phyloP scores from a whole-genome alignment of 2,113 vertebrate genomes.

The Eolophus roseicapilla region DNA sequence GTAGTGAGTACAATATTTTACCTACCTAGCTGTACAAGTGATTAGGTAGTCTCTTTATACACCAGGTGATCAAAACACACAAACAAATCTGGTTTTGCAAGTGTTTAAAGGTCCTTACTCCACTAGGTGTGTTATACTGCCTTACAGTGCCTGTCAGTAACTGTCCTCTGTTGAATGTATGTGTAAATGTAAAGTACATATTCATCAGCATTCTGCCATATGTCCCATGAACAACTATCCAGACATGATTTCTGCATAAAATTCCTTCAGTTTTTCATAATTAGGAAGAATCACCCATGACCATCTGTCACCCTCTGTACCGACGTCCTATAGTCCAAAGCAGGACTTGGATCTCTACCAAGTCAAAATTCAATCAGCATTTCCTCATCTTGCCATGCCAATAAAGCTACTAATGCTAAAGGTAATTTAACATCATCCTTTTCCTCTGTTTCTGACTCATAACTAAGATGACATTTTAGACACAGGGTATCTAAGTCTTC shows the following conservation, averaged over 20 bases:
- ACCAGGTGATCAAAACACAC: neutral
- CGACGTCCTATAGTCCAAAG: neutral
- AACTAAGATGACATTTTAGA: neutral
- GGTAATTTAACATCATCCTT: neutral
- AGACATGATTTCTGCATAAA: conserved; percentile 23
- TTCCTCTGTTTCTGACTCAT: neutral
- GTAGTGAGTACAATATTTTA: neutral
- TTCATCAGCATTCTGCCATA: neutral
- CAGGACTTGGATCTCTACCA: neutral
- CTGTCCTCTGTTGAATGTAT: neutral
- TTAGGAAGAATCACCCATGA: conserved; percentile 13
- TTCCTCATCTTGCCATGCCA: neutral
- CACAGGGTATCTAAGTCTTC: neutral
- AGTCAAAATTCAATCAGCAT: conserved; percentile 10
- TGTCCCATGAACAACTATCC: neutral
- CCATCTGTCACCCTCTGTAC: conserved; percentile 30
- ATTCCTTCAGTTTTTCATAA: conserved; percentile 32
- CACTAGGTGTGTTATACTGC: neutral
- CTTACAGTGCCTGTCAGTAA: neutral
- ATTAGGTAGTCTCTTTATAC: neutral
- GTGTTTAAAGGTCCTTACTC: neutral
- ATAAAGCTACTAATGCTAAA: neutral
- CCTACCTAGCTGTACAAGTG: neutral
- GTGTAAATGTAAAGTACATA: neutral
- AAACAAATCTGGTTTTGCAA: neutral